Conservation (phyloP, 2,113 vertebrate genomes). For the Macroglossus sobrinus region DNA sequence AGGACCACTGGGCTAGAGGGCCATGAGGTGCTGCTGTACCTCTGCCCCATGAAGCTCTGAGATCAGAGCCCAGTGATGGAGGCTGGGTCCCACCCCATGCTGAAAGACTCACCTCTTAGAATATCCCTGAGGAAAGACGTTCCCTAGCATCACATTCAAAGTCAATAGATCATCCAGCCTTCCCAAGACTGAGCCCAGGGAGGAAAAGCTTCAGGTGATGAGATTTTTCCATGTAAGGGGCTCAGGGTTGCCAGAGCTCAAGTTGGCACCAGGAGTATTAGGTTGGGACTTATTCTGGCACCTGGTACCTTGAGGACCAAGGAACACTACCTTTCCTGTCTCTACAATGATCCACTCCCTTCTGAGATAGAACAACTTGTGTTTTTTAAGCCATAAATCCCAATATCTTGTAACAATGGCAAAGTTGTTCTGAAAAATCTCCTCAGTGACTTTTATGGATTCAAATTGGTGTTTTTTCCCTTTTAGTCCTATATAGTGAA, state of each 20-base stretch:
- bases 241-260: neutral
- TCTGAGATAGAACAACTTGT: neutral
- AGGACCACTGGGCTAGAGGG: neutral
- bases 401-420: neutral
- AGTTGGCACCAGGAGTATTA: neutral
- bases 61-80: neutral
- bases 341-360: neutral
- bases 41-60: fast-evolving
- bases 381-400: neutral
- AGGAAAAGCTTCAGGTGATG: neutral
- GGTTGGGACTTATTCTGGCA: neutral
- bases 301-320: neutral
- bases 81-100: fast-evolving
- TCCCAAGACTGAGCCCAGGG: neutral
- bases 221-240: fast-evolving
- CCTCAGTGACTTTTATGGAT: neutral
- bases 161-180: neutral
- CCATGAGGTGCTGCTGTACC: neutral
- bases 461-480: neutral
- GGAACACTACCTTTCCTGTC: neutral
- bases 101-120: neutral
- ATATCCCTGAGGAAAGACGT: neutral
- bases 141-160: neutral
- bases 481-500: neutral
- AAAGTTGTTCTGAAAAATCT: neutral